phyloP scores from a whole-genome alignment of 2,113 vertebrate species.

The Columba livia region DNA sequence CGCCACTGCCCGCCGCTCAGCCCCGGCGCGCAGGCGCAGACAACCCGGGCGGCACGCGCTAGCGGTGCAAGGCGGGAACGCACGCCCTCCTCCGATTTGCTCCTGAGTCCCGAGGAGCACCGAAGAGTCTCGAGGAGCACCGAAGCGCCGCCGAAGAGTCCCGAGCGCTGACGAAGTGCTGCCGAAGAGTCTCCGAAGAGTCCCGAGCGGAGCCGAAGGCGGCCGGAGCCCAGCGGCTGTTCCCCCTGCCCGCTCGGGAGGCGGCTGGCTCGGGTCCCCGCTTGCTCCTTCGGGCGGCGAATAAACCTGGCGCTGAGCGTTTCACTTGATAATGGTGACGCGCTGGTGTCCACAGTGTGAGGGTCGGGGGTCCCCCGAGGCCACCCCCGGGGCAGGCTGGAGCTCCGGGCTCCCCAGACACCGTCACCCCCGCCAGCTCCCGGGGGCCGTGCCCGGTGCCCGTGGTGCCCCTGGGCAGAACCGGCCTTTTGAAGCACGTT shows the following conservation, averaged over 20 bases:
- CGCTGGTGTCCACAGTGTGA: fast-evolving
- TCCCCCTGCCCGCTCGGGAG: neutral
- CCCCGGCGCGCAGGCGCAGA: neutral
- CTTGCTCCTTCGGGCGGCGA: too few relatives aligned
- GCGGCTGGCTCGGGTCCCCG: neutral
- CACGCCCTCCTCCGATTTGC: neutral
- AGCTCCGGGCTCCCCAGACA: too few relatives aligned
- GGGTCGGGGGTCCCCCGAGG: neutral
- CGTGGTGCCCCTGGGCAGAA: too few relatives aligned
- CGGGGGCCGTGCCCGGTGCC: too few relatives aligned
- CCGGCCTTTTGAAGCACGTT: fast-evolving
- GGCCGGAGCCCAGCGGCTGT: fast-evolving
- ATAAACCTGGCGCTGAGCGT: fast-evolving
- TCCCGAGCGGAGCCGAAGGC: neutral
- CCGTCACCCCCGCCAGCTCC: neutral
- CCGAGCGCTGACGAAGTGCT: neutral
- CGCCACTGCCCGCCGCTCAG: neutral
- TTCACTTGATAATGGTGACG: fast-evolving
- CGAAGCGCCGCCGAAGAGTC: too few relatives aligned
- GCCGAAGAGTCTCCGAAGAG: too few relatives aligned
- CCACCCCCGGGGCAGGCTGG: too few relatives aligned
- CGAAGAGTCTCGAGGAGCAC: too few relatives aligned
- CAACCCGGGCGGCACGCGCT: fast-evolving
- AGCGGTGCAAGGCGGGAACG: neutral
- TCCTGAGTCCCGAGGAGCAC: neutral